Evolutionary conservation across 2,797 vertebrate genomes (phyloP), one percentile per base, ranked within the genome.

Genomic region (Myotis myotis): DNA sequence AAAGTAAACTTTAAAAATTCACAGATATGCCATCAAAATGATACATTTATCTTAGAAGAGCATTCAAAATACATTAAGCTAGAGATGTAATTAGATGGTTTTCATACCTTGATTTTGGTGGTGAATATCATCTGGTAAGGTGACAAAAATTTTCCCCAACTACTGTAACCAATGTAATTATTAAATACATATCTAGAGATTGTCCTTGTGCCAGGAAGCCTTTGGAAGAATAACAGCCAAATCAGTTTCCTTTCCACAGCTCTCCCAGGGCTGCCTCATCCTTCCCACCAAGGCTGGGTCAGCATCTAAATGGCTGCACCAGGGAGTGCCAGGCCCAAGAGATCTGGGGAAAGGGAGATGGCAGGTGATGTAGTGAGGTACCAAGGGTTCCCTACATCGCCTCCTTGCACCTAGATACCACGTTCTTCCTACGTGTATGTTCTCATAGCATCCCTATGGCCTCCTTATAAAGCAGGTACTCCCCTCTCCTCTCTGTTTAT

Each of bases 41-140:
- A 83, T 44, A 92, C 30, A 10, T 78, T 94, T 86, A 38, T 51
- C n/a, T 82, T 96, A 92, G 30, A 76, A 76, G 95, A 93, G 20
- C 33, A 53, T 88, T 92, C 38, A 66, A 57, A 57, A 88, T 91
- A 76, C 20, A 8, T 64, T 70, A 60, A 5, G 66, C n/a, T 87
- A 19, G 84, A 88, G 47, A 87, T 93, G 66, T 80, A 93, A 84
- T 84, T 44, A 81, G 89, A 87, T 76, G 5, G 68, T 62, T 86
- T 89, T 76, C n/a, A 33, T 70, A 25, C 38, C 47, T 89, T 87
- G 36, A 57, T 81, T 89, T 79, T 80, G 71, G 33, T 86, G 47
- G n/a, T 86, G 53, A 38, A 72, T 90, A 36, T 75, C 38, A 92
- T 85, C 74, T 36, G 84, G 7, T 38, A 78, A 70, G n/a, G 28